Percentiles rank a stretch among this genome's conserved stretches.
Evolutionary conservation across 2,113 vertebrate species (phyloP).

Genomic region (Platycercus adscitus): DNA sequence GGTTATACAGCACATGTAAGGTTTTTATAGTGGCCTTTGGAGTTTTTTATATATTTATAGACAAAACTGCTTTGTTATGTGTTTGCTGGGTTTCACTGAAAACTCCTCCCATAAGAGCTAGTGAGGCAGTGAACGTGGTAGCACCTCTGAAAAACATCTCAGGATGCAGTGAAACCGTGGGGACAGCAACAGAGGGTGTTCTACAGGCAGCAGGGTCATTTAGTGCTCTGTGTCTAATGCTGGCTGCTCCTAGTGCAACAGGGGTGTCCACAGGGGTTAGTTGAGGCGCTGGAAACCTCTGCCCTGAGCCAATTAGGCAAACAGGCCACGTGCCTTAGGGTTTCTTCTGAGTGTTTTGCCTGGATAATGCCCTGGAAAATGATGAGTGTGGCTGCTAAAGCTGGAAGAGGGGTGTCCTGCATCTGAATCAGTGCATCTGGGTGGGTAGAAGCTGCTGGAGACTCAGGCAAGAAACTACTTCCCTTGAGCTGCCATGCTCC

Average conservation of each 20-base stretch:
- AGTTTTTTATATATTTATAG: neutral
- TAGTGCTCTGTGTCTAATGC: neutral
- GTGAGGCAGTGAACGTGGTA: neutral
- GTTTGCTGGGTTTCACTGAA: neutral
- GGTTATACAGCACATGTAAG: neutral
- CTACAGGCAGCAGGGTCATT: neutral
- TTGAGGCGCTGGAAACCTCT: neutral
- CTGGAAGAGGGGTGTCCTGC: neutral
- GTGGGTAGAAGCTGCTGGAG: neutral
- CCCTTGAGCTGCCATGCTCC: neutral
- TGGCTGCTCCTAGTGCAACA: neutral
- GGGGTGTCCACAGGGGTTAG: neutral
- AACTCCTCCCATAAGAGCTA: neutral
- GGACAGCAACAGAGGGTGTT: rapidly evolving
- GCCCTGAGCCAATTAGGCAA: neutral
- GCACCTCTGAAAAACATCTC: neutral
- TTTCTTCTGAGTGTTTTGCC: neutral
- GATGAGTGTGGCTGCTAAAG: neutral
- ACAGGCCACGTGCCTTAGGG: rapidly evolving
- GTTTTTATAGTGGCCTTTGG: neutral
- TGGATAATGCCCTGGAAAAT: neutral
- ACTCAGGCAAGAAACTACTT: neutral
- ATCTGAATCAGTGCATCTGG: neutral
- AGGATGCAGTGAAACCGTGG: rapidly evolving
- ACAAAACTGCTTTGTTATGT: neutral